Evolutionary conservation across 2,797 vertebrate species (phyloP).

Genomic region (Eleutherodactylus coqui): DNA sequence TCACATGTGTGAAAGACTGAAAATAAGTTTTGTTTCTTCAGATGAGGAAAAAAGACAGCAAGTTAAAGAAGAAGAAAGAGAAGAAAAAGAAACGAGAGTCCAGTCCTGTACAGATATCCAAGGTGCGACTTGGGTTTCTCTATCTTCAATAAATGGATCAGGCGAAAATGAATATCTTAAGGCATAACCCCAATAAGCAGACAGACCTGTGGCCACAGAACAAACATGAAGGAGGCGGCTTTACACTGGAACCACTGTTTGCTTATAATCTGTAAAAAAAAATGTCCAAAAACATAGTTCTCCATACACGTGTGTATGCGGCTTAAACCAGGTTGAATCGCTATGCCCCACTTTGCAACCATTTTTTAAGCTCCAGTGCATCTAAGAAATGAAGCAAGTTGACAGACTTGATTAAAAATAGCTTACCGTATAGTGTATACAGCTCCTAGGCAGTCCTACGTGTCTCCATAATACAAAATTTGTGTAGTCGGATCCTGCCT

Average conservation of each 20-base stretch:
- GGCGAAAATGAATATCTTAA: too few species aligned
- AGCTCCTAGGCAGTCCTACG: background rate
- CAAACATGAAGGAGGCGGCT: too few species aligned
- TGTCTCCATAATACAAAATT: background rate
- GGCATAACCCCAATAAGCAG: background rate
- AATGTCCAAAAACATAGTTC: too few species aligned
- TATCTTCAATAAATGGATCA: background rate
- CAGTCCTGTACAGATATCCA: slow-evolving; percentile 88
- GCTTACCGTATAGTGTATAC: background rate
- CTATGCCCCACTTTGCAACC: too few species aligned
- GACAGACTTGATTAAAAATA: background rate
- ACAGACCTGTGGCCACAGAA: background rate
- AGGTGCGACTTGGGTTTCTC: slow-evolving; percentile 74
- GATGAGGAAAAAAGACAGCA: slow-evolving; percentile 81
- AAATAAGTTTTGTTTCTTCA: slow-evolving; percentile 53
- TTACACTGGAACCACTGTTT: too few species aligned
- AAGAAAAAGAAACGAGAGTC: slow-evolving; percentile 79
- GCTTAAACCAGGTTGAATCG: too few species aligned
- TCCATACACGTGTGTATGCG: background rate
- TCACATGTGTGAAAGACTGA: background rate
- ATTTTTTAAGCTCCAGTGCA: too few species aligned
- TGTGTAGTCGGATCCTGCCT: background rate
- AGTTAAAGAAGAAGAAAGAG: slow-evolving; percentile 85
- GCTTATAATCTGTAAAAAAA: too few species aligned
- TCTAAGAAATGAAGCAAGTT: background rate